These are phyloP conservation scores for Rostratula benghalensis DNA, from an alignment of 2,113 vertebrate genomes.

Conservation along the genomic window DNA sequence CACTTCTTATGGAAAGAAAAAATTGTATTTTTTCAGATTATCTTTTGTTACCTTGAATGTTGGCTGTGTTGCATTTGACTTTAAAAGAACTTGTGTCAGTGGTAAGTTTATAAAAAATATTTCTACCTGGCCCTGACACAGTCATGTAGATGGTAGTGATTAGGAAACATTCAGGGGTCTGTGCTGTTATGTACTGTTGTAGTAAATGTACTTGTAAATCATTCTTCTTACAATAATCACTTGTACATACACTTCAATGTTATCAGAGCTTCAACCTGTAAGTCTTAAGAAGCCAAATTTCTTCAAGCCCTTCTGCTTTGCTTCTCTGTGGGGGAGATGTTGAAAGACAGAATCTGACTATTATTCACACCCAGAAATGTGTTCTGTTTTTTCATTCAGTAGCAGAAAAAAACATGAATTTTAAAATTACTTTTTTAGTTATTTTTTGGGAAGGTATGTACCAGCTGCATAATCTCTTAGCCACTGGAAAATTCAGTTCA, in stretches of 20 bases:
- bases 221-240: background rate
- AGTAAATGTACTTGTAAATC: background rate
- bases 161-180: background rate
- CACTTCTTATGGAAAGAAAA: background rate
- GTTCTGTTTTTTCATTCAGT: background rate
- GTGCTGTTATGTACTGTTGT: background rate
- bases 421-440: background rate
- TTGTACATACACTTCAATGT: background rate
- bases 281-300: background rate
- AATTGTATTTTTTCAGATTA: background rate
- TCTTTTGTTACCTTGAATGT: background rate
- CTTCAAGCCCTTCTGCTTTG: background rate
- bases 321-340: background rate
- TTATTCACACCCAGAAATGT: background rate
- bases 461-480: background rate
- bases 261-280: background rate
- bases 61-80: background rate
- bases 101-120: background rate
- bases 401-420: background rate
- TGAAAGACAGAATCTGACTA: background rate
- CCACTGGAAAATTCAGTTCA: background rate
- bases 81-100: background rate
- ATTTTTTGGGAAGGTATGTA: background rate
- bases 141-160: background rate
- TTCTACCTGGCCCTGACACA: background rate